These are phyloP conservation scores for Chymomyza costata DNA, from an alignment of 1,140 invertebrate genomes.

Conservation along the genomic window DNA sequence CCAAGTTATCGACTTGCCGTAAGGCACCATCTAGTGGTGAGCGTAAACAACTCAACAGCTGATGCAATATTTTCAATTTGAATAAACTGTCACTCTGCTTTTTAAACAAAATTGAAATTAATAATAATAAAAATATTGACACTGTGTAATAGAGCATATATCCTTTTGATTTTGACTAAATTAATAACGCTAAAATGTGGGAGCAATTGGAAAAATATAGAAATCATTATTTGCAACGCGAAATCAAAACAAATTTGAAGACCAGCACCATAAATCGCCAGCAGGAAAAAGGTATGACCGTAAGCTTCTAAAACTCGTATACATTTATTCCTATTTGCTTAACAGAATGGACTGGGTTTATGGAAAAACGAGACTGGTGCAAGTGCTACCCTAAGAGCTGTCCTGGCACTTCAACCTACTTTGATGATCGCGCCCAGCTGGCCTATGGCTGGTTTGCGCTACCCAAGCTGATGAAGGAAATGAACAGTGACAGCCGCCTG, in stretches of 20 bases:
- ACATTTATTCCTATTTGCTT: background rate
- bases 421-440: conserved; percentile 55
- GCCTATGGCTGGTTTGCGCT: conserved; percentile 55
- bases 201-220: conserved; percentile 54
- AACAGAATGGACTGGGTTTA: conserved; percentile 21
- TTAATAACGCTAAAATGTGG: conserved; percentile 62
- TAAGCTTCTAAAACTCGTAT: too few relatives aligned
- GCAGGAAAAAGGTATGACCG: conserved; percentile 38
- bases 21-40: too few relatives aligned
- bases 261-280: conserved; percentile 39
- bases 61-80: too few relatives aligned
- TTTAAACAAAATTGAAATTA: too few relatives aligned
- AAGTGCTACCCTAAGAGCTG: conserved; percentile 10
- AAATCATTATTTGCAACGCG: conserved; percentile 56
- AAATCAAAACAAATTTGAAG: conserved; percentile 42
- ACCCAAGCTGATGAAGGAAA: conserved; percentile 56
- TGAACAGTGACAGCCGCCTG: conserved; percentile 43
- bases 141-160: too few relatives aligned
- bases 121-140: too few relatives aligned
- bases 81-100: too few relatives aligned
- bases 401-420: conserved; percentile 32
- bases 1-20: too few relatives aligned
- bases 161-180: too few relatives aligned
- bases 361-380: conserved; percentile 22
- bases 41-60: too few relatives aligned